Evolutionary conservation across 2,113 vertebrate genomes (phyloP).

Genomic region (Brachionichthys hirsutus): DNA sequence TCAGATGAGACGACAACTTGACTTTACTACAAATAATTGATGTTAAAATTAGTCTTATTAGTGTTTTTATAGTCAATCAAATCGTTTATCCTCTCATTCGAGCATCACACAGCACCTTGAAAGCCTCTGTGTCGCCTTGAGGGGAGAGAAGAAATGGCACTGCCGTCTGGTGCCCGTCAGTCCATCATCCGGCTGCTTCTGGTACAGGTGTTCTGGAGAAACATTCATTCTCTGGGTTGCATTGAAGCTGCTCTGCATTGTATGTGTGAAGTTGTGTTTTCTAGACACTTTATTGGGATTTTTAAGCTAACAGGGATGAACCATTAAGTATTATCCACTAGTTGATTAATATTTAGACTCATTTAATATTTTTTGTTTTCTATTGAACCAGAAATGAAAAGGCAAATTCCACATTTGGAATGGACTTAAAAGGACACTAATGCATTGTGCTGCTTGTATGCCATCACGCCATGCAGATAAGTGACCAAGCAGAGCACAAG

Average conservation of each 20-base stretch:
- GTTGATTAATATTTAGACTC: no score
- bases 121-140: constrained; percentile 33
- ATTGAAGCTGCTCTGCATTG: not conserved
- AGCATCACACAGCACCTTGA: constrained; percentile 8
- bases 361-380: constrained; percentile 1
- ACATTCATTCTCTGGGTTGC: constrained; percentile 36
- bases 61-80: constrained; percentile 10
- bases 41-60: constrained; percentile 2
- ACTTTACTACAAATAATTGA: not conserved
- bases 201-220: constrained; percentile 41
- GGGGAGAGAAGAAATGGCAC: constrained; percentile 25
- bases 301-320: no score
- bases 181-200: constrained; percentile 41
- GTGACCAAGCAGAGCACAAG: not conserved
- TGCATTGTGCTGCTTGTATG: constrained; percentile 1
- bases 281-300: no score
- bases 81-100: constrained; percentile 12
- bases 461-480: no score
- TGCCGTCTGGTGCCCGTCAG: constrained; percentile 45
- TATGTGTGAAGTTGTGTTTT: no score
- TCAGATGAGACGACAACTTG: not conserved
- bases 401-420: not conserved
- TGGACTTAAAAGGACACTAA: not conserved
- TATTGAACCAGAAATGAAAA: not conserved
- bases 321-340: no score